Percentiles rank a stretch among this genome's conserved stretches.
Conservation (phyloP, 2,797 vertebrate genomes). For the Spinibarbus caldwelli region DNA sequence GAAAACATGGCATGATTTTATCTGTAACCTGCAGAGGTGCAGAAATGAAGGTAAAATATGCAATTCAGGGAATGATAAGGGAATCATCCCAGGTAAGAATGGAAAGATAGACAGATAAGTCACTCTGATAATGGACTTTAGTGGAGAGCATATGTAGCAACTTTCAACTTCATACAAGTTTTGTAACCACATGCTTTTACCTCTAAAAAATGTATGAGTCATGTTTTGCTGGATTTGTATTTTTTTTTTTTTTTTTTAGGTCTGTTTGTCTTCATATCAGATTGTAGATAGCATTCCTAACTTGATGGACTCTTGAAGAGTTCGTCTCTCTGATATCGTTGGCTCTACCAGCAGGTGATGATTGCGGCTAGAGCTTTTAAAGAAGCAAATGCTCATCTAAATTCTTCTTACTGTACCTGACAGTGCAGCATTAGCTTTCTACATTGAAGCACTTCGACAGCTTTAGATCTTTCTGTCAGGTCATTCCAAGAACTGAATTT, state of each 20-base stretch:
- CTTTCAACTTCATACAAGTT: background rate
- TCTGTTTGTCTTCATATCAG: slow-evolving; percentile 3
- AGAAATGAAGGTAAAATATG: background rate
- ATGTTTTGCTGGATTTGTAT: background rate
- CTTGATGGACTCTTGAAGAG: slow-evolving; percentile 8
- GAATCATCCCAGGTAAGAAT: background rate
- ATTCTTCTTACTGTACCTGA: background rate
- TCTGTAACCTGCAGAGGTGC: background rate
- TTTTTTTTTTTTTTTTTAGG: background rate
- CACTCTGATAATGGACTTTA: background rate
- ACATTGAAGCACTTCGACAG: background rate
- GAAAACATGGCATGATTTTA: background rate
- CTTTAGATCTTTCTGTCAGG: slow-evolving; percentile 55
- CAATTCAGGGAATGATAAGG: background rate
- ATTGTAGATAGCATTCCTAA: slow-evolving; percentile 4
- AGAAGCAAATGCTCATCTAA: background rate
- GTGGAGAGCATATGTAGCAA: background rate
- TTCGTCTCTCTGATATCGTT: background rate
- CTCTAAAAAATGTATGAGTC: background rate
- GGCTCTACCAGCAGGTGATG: slow-evolving; percentile 7
- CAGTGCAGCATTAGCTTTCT: slow-evolving; percentile 6
- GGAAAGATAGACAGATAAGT: background rate
- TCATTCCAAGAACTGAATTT: slow-evolving; percentile 62
- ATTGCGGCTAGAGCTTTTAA: slow-evolving; percentile 12
- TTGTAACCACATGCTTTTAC: background rate